Evolutionary conservation across 2,113 vertebrate genomes (phyloP).

Genomic region (Sphyrna mokarran): DNA sequence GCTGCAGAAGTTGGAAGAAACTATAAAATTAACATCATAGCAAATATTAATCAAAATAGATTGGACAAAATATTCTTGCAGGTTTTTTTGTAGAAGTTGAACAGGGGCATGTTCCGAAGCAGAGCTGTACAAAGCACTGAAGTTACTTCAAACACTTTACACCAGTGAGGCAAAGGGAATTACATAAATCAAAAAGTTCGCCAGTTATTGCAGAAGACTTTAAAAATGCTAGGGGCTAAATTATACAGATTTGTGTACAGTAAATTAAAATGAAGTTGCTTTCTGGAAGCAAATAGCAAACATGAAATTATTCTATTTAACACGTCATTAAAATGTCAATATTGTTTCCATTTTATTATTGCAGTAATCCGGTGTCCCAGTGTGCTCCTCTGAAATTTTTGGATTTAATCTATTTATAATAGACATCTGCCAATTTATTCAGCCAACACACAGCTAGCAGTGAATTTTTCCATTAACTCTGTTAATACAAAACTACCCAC

Average conservation of each 20-base stretch:
- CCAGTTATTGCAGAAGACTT: not conserved
- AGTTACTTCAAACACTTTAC: not conserved
- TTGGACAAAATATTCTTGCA: not conserved
- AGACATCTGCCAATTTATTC: not conserved
- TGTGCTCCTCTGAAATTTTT: not conserved
- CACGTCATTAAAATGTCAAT: not conserved
- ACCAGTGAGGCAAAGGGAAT: not conserved
- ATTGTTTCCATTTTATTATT: not conserved
- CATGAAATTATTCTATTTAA: not conserved
- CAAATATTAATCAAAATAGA: conserved; percentile 20
- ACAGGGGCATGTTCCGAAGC: not conserved
- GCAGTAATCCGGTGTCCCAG: not conserved
- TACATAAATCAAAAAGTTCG: not conserved
- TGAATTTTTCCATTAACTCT: conserved; percentile 6
- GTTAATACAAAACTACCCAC: conserved; percentile 26
- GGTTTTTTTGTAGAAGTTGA: not conserved
- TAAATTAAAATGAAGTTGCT: not conserved
- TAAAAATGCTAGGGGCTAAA: not conserved
- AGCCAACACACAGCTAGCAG: not conserved
- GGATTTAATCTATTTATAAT: not conserved
- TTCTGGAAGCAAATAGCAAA: not conserved
- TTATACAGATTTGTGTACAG: not conserved
- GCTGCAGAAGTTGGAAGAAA: not conserved
- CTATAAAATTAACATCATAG: not conserved
- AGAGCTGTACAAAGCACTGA: not conserved